A percentile compares a stretch with the other conserved stretches of the same genome.
phyloP scores from a whole-genome alignment of 2,888 invertebrate species.

The Conops quadrifasciatus region DNA sequence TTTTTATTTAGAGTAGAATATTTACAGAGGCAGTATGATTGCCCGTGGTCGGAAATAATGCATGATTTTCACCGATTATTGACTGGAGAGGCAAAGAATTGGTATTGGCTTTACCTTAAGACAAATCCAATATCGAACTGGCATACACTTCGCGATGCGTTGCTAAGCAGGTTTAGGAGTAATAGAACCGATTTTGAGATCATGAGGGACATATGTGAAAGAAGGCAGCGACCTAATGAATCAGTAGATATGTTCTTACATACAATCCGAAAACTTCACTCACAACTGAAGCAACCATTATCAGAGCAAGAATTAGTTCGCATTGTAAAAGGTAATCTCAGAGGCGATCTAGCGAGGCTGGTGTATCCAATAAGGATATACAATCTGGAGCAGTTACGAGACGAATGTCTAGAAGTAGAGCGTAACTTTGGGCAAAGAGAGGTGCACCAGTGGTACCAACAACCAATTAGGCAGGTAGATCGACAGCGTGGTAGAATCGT shows the following conservation, averaged over 20 bases:
- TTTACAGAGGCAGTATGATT: no score
- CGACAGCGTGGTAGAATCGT: no score
- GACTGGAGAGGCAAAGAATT: background rate
- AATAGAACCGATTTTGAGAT: constrained; percentile 6
- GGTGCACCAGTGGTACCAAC: no score
- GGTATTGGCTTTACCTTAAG: background rate
- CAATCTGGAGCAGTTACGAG: background rate
- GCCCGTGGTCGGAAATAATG: no score
- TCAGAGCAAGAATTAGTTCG: background rate
- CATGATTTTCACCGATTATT: background rate
- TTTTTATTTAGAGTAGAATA: no score
- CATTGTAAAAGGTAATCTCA: background rate
- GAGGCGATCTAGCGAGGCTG: background rate
- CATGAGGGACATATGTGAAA: background rate
- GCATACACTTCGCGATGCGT: background rate
- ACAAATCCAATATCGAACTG: background rate
- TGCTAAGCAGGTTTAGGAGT: background rate
- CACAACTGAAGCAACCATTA: background rate
- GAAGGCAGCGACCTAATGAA: background rate
- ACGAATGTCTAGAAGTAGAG: background rate
- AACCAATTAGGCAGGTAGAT: no score
- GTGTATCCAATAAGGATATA: constrained; percentile 4
- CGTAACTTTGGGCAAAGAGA: no score
- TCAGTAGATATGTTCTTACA: constrained; percentile 3
- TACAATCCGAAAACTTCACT: background rate